Base-by-base conservation (phyloP, 2,113 vertebrate species). In the Corythoichthys intestinalis region DNA sequence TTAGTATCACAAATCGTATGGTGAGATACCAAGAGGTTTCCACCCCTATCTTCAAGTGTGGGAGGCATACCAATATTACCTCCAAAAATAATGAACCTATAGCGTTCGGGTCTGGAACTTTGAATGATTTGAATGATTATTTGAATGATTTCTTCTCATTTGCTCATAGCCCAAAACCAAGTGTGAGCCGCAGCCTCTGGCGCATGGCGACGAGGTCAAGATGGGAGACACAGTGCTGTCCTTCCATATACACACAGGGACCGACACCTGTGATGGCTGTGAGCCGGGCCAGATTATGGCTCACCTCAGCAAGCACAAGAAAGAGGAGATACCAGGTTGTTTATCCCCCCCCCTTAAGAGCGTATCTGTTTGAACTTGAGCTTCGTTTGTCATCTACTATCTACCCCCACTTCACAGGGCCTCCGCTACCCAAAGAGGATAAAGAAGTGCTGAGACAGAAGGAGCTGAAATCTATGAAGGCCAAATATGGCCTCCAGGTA, bases 281-380 rank as follows among this genome's bases (percentile, higher is more conserved):
- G 97, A 99, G 81, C 97, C 97, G 0, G 97, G 97, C 44, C 97
- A 99, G 87, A 94, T 99, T 76, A 93, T 95, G 90, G 97, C 97
- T 57, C 97, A 99, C 86, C 93, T 99, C 79, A 94, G 93, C 69
- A 94, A 95, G 46, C 89, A 96, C 90, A 94, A 70, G 78, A 95
- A 90, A 75, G 94, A 94, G 11, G 94, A 95, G 28, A 72, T 63
- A 53, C 76, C 84, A 12, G 94, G 95, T 96, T 91, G 83, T 28
- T 28, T 28, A 28, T 28, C 20, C 20, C 20, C 20, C 20, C 20
- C 20, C 20, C 20, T 28, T 28, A 28, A 28, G 20, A 28, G 20
- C 20, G 20, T 28, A 28, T 54, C 8, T n/a, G n/a, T 28, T 54
- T 54, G n/a, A 61, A 15, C 6, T 60, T 8, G 12, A 56, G 9